Percentiles rank a stretch among this genome's conserved stretches.
Evolutionary conservation across 1,140 invertebrate genomes (phyloP).

Genomic region (Sitophilus oryzae): DNA sequence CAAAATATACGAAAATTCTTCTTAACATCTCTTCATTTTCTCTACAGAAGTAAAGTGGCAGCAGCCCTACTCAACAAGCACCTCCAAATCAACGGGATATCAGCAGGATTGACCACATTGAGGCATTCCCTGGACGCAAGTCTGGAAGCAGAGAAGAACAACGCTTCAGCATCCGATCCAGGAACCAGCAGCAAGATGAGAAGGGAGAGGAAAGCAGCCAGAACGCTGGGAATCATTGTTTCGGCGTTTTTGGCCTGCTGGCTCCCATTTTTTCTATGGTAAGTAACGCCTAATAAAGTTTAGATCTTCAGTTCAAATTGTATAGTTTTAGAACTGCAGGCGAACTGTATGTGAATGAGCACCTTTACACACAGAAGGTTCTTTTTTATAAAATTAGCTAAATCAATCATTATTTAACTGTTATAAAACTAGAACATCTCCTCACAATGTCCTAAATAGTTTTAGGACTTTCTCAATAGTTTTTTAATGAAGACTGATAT

Average conservation of each 20-base stretch:
- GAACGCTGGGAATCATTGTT: constrained; percentile 93
- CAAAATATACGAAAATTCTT: too few species aligned
- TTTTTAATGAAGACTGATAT: too few species aligned
- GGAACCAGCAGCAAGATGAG: constrained; percentile 75
- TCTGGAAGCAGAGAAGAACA: constrained; percentile 50
- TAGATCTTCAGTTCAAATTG: too few species aligned
- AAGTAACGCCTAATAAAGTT: too few species aligned
- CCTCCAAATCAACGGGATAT: constrained; percentile 79
- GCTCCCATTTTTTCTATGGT: constrained; percentile 93
- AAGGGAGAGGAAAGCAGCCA: constrained; percentile 86
- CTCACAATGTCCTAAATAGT: too few species aligned
- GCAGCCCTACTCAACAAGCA: constrained; percentile 78
- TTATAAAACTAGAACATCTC: too few species aligned
- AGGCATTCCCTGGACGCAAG: constrained; percentile 47
- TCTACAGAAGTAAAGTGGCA: constrained; percentile 73
- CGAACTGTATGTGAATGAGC: too few species aligned
- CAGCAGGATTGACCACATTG: constrained; percentile 56
- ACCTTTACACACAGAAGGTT: too few species aligned
- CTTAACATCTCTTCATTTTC: constrained; percentile 28
- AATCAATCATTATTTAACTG: too few species aligned
- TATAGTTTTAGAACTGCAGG: too few species aligned
- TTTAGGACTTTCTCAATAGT: too few species aligned
- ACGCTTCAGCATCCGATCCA: constrained; percentile 45
- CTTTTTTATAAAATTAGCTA: too few species aligned
- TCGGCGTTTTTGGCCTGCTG: constrained; percentile 89